Percentiles rank a stretch among this genome's conserved stretches.
phyloP scores from a whole-genome alignment of 2,797 vertebrate species.

The Sternotherus odoratus region DNA sequence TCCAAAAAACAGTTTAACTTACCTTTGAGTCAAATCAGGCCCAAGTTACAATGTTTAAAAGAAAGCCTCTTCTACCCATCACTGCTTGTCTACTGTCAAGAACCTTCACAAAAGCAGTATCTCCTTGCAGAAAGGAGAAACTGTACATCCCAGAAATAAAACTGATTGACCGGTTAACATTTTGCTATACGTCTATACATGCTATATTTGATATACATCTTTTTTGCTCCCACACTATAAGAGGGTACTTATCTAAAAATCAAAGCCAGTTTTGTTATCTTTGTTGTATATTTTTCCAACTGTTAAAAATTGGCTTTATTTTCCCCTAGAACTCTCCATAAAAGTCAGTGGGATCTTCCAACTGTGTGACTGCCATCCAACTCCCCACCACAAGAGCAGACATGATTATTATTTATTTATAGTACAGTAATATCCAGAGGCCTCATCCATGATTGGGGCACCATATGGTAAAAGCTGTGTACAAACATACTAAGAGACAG shows the following conservation, averaged over 20 bases:
- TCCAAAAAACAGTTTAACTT: background rate
- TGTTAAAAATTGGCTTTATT: background rate
- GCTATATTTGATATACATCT: background rate
- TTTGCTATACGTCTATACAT: too few species aligned
- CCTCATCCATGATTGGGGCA: too few species aligned
- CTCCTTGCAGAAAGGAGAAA: background rate
- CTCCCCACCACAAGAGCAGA: background rate
- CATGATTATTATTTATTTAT: background rate
- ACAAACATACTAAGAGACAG: background rate
- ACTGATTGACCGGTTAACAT: background rate
- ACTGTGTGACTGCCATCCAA: background rate
- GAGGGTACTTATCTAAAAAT: background rate
- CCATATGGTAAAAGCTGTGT: background rate
- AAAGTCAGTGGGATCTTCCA: background rate
- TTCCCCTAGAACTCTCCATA: background rate
- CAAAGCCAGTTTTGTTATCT: background rate
- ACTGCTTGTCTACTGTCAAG: background rate
- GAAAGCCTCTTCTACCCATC: background rate
- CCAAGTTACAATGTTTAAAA: background rate
- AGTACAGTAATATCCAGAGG: background rate
- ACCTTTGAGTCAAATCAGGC: background rate
- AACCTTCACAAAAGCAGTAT: background rate
- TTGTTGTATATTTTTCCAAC: background rate
- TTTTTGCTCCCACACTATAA: background rate
- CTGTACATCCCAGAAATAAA: background rate